A percentile compares a stretch with the other conserved stretches of the same genome.
These are phyloP conservation scores for Acanthochromis polyacanthus DNA, from an alignment of 2,113 vertebrate species.

Conservation along the genomic window DNA sequence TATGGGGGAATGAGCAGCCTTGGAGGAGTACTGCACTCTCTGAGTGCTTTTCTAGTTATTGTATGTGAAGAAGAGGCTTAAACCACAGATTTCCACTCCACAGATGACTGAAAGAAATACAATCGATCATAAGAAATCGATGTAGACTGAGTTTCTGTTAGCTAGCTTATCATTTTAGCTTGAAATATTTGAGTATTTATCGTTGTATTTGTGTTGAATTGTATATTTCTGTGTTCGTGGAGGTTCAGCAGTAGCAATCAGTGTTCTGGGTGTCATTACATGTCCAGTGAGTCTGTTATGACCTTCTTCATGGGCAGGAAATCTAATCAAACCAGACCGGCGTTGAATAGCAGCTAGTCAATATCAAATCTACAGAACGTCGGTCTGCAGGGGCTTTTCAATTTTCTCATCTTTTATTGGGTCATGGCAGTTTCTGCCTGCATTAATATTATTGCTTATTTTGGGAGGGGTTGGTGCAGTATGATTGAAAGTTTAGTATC, in stretches of 20 bases:
- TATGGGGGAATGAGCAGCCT: no score
- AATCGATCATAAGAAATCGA: no score
- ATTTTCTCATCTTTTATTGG: constrained; percentile 40
- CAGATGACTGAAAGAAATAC: neutral
- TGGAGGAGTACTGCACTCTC: no score
- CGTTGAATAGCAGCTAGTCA: constrained; percentile 50
- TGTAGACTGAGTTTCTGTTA: no score
- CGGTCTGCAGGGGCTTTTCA: constrained; percentile 39
- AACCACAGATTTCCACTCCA: neutral
- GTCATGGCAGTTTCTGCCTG: constrained; percentile 6
- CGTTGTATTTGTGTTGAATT: neutral
- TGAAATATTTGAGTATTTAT: no score
- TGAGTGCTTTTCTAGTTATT: no score
- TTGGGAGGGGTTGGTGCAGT: constrained; percentile 7
- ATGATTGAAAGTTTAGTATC: constrained; percentile 39
- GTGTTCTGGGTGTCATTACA: constrained; percentile 17
- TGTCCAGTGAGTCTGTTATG: neutral
- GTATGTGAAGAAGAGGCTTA: no score
- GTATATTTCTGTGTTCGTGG: neutral
- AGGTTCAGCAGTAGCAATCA: neutral
- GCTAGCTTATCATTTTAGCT: no score
- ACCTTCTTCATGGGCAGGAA: constrained; percentile 37
- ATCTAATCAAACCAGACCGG: constrained; percentile 44
- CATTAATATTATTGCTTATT: constrained; percentile 34
- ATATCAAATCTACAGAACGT: constrained; percentile 48